Conservation (phyloP, 2,113 vertebrate genomes). For the Neolamprologus devosi region DNA sequence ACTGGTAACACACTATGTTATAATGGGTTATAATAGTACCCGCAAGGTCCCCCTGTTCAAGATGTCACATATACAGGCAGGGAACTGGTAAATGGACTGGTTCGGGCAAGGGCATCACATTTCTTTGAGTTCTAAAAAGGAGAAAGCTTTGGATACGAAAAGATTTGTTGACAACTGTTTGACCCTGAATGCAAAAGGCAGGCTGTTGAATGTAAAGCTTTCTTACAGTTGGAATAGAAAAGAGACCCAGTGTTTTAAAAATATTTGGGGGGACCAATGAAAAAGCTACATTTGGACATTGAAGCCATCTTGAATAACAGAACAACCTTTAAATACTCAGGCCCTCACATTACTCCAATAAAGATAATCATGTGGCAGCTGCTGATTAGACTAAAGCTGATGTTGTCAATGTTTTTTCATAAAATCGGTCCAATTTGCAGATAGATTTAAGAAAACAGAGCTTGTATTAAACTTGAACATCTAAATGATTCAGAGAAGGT, state of each 20-base stretch:
- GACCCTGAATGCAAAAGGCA: not conserved
- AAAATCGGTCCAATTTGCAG: not conserved
- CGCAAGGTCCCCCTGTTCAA: not conserved
- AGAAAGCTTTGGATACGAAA: not conserved
- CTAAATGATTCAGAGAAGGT: not conserved
- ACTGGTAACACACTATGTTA: not conserved
- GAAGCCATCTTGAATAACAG: not conserved
- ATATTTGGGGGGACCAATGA: not conserved
- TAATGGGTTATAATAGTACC: not conserved
- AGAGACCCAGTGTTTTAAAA: not conserved
- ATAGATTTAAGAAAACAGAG: not conserved
- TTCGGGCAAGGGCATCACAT: fast-evolving
- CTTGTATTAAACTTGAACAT: not conserved
- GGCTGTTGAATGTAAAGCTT: not conserved
- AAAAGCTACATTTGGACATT: not conserved
- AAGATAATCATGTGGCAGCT: not conserved
- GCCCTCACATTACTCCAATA: fast-evolving
- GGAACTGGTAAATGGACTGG: not conserved
- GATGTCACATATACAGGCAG: not conserved
- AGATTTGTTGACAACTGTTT: not conserved
- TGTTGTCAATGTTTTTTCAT: not conserved
- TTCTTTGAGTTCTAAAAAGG: not conserved
- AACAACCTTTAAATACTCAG: not conserved
- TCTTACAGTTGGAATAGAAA: not conserved
- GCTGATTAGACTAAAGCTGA: not conserved